Evolutionary conservation across 2,113 vertebrate genomes (phyloP).

Genomic region (Mirza zaza): DNA sequence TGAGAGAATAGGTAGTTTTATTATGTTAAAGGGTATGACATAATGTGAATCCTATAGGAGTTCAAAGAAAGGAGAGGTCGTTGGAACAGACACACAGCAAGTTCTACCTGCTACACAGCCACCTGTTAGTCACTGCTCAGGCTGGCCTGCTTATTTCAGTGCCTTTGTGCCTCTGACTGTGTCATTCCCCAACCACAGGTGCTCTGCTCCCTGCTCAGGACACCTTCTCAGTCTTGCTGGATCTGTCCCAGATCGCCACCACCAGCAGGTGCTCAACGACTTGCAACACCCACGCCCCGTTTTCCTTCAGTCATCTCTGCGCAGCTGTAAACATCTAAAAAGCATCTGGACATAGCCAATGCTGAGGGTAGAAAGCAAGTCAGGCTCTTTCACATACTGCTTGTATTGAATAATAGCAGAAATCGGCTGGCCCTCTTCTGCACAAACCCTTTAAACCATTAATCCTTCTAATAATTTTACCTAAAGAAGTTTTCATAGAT

Average conservation of each 20-base stretch:
- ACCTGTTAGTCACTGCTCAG: fast-evolving
- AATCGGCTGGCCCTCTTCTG: neutral
- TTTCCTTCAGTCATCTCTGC: neutral
- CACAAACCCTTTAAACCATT: neutral
- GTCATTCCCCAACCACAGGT: fast-evolving
- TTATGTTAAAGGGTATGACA: neutral
- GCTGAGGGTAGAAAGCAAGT: neutral
- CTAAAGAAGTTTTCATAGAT: neutral
- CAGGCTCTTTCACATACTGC: fast-evolving
- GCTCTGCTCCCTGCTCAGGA: no score
- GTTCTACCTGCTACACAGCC: neutral
- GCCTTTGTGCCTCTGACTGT: neutral
- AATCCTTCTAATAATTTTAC: neutral
- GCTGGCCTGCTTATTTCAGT: neutral
- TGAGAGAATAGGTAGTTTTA: neutral
- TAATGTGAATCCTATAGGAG: neutral
- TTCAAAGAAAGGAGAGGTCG: neutral
- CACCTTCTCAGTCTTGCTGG: neutral
- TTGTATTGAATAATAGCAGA: neutral
- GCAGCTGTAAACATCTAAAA: neutral
- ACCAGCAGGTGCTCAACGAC: neutral
- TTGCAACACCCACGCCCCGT: fast-evolving
- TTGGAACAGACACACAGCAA: neutral
- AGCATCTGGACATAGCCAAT: neutral
- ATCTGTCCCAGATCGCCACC: neutral